A percentile compares a stretch with the other conserved stretches of the same genome.
Evolutionary conservation across 2,888 invertebrate genomes (phyloP).

Genomic region (Agapostemon virescens): DNA sequence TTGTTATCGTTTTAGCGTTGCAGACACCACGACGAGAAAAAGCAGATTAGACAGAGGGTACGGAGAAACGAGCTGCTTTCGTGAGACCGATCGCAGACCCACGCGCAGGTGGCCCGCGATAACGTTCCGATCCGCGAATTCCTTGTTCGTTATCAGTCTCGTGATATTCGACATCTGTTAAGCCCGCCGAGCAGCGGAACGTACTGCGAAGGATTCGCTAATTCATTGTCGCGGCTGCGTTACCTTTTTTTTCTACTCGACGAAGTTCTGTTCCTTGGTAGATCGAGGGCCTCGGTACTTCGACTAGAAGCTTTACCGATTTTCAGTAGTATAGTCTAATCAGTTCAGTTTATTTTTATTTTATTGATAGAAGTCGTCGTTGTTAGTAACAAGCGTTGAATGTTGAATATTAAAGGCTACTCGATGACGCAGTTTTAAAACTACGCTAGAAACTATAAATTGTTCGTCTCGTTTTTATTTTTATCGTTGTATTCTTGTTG

Average conservation of each 20-base stretch:
- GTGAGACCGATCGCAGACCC: conserved; percentile 34
- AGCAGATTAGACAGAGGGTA: conserved; percentile 58
- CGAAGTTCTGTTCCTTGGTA: not conserved
- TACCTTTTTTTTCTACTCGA: no score
- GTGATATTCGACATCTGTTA: not conserved
- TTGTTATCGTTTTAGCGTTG: conserved; percentile 65
- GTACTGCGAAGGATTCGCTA: not conserved
- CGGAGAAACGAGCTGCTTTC: conserved; percentile 55
- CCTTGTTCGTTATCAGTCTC: conserved; percentile 5
- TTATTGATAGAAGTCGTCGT: not conserved
- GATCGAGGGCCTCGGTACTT: not conserved
- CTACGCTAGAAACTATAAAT: not conserved
- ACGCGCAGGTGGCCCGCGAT: conserved; percentile 32
- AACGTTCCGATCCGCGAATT: conserved; percentile 37
- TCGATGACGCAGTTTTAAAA: no score
- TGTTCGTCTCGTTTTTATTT: no score
- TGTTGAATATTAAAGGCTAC: no score
- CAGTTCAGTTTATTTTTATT: not conserved
- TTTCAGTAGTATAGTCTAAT: not conserved
- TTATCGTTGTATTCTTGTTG: no score
- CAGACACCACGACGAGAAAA: conserved; percentile 41
- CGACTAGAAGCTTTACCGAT: not conserved
- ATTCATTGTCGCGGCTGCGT: no score
- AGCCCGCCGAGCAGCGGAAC: not conserved
- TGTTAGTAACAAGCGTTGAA: no score